phyloP scores from a whole-genome alignment of 2,888 invertebrate species.

The Orthosia incerta region DNA sequence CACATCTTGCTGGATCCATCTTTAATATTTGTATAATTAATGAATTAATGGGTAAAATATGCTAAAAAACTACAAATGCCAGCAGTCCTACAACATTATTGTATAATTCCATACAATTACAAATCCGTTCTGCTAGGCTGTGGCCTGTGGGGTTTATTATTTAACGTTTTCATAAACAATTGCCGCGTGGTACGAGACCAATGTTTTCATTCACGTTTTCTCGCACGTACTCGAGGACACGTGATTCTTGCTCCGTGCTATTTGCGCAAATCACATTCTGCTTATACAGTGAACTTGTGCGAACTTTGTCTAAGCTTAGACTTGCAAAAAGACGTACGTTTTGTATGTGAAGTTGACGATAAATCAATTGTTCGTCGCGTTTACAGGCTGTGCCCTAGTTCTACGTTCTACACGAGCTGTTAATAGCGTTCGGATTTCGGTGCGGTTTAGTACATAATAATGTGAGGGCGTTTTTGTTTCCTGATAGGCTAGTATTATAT shows the following conservation, averaged over 20 bases:
- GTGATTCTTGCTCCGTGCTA: conserved; percentile 21
- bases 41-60: not conserved
- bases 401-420: not conserved
- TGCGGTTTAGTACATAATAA: not conserved
- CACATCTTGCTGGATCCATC: not conserved
- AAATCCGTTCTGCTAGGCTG: conserved; percentile 28
- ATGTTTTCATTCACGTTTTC: conserved; percentile 41
- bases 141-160: conserved; percentile 8
- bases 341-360: not conserved
- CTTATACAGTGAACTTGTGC: conserved; percentile 20
- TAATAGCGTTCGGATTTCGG: not conserved
- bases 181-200: conserved; percentile 11
- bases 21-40: not conserved
- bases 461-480: not conserved
- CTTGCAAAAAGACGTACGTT: not conserved
- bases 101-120: conserved; percentile 17
- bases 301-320: conserved; percentile 27
- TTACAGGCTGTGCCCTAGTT: not conserved
- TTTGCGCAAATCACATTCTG: conserved; percentile 27
- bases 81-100: not conserved
- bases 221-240: conserved; percentile 35
- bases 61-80: not conserved
- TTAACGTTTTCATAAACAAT: conserved; percentile 43
- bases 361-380: not conserved
- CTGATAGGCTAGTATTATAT: too few relatives aligned